Conservation (phyloP, 2,888 invertebrate genomes). For the Chaitophorus viminalis region DNA sequence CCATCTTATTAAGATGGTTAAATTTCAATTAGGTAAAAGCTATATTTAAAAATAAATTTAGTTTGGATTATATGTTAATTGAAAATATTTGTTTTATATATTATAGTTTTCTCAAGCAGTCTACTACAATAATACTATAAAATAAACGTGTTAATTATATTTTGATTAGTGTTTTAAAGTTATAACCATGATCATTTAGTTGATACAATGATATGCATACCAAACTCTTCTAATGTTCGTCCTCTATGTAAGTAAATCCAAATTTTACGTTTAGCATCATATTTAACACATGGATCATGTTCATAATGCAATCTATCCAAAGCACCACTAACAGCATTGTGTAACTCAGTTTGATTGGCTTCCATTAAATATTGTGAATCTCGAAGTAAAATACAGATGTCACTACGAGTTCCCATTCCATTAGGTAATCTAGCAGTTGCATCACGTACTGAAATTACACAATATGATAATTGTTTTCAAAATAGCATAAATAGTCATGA, state of each 20-base stretch:
- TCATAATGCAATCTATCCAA: conserved; percentile 90
- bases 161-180: no score
- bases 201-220: conserved; percentile 67
- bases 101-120: no score
- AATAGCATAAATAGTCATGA: background rate
- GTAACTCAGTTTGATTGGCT: conserved; percentile 74
- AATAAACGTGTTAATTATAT: no score
- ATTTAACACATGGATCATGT: conserved; percentile 92
- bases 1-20: no score
- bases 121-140: no score
- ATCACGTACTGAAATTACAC: conserved; percentile 76
- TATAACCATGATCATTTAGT: background rate
- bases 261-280: conserved; percentile 88
- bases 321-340: conserved; percentile 89
- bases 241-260: conserved; percentile 95
- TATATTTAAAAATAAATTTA: no score
- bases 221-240: conserved; percentile 75
- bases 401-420: conserved; percentile 91
- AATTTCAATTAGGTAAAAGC: no score
- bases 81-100: no score
- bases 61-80: no score
- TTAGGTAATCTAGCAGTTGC: conserved; percentile 93
- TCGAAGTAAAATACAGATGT: conserved; percentile 87
- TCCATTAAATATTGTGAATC: conserved; percentile 70
- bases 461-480: no score